Conservation (phyloP, 1,140 invertebrate genomes). For the Cotesia typhae region DNA sequence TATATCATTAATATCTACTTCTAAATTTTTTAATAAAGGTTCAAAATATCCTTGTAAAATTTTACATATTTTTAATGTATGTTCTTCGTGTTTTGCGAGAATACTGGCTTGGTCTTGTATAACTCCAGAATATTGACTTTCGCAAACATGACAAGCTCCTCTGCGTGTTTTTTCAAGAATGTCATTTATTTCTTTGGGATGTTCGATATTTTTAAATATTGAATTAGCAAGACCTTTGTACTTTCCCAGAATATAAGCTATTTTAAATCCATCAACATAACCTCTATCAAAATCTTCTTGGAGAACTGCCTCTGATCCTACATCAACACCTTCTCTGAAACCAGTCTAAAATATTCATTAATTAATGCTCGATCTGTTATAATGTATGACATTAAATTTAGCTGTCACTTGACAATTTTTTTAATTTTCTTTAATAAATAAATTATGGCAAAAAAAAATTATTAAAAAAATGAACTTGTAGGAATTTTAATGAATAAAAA, state of each 20-base stretch:
- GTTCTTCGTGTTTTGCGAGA: constrained; percentile 38
- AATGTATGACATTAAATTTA: too few species aligned
- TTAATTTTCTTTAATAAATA: too few species aligned
- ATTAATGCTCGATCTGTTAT: constrained; percentile 1
- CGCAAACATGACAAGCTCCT: constrained; percentile 56
- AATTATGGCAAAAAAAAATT: too few species aligned
- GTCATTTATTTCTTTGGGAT: constrained; percentile 48
- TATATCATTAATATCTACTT: constrained; percentile 19
- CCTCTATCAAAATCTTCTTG: constrained; percentile 70
- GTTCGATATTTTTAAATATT: constrained; percentile 40
- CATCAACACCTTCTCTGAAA: constrained; percentile 67
- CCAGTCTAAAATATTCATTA: constrained; percentile 59
- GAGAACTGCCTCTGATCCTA: constrained; percentile 65
- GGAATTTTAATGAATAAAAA: too few species aligned
- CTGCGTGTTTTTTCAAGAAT: constrained; percentile 50
- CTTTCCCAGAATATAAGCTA: constrained; percentile 63
- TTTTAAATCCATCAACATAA: constrained; percentile 66
- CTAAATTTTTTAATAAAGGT: constrained; percentile 43
- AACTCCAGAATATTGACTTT: constrained; percentile 33
- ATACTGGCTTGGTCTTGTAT: constrained; percentile 1
- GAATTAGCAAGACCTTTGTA: constrained; percentile 55
- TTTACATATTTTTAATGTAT: constrained; percentile 43
- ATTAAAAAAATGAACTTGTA: too few species aligned
- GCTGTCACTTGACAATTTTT: too few species aligned
- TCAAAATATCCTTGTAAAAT: constrained; percentile 49